Conservation (phyloP, 2,113 vertebrate genomes). For the Myotis lucifugus region DNA sequence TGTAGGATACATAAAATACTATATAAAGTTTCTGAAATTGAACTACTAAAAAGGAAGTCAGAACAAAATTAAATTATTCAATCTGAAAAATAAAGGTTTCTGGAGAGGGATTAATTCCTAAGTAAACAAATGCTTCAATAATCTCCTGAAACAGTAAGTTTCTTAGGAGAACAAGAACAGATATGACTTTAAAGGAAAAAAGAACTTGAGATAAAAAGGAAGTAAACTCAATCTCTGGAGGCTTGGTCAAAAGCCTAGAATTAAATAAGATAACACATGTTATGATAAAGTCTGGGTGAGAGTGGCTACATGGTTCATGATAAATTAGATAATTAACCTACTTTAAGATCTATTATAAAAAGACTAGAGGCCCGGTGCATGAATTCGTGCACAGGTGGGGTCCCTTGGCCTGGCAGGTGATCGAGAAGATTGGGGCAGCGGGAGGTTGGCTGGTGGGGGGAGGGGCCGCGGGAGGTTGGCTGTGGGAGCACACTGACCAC, state of each 20-base stretch:
- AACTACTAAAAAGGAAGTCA: slow-evolving; percentile 19
- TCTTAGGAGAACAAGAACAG: not conserved
- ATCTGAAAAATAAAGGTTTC: slow-evolving; percentile 22
- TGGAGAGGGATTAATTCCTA: not conserved
- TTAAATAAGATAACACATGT: not conserved
- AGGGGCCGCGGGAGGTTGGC: no score
- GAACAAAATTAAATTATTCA: not conserved
- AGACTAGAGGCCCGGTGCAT: not conserved
- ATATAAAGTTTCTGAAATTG: not conserved
- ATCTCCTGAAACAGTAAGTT: not conserved
- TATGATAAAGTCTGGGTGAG: not conserved
- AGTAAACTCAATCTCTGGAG: not conserved
- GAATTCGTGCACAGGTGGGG: no score
- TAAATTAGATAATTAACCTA: not conserved
- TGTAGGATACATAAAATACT: slow-evolving; percentile 18
- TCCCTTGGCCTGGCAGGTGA: no score
- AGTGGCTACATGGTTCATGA: not conserved
- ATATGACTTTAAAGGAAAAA: not conserved
- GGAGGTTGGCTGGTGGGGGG: no score
- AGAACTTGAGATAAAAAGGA: not conserved
- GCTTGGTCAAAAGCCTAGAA: not conserved
- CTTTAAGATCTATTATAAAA: slow-evolving; percentile 10
- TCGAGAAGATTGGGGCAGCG: no score
- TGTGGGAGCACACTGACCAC: no score
- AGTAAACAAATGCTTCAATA: not conserved